These are phyloP conservation scores for Dorcus hopei DNA, from an alignment of 2,888 invertebrate genomes.

Conservation along the genomic window DNA sequence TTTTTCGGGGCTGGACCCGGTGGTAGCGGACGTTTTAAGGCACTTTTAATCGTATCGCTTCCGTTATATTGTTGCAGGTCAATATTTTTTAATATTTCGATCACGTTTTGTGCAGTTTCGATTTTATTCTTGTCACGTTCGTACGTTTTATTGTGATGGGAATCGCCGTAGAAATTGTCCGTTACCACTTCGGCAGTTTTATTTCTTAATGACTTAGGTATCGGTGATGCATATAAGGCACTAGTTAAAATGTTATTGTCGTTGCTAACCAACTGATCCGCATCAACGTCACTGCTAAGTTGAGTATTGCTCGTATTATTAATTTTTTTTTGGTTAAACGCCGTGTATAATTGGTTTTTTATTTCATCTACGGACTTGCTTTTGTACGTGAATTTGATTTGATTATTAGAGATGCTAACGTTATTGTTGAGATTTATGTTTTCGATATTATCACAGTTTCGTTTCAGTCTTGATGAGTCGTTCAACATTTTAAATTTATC, in stretches of 20 bases:
- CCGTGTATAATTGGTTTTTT: not conserved
- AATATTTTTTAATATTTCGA: constrained; percentile 14
- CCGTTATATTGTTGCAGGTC: constrained; percentile 15
- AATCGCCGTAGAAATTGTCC: constrained; percentile 14
- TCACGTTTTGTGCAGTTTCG: constrained; percentile 15
- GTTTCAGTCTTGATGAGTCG: constrained; percentile 27
- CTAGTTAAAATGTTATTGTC: constrained; percentile 1
- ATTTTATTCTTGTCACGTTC: constrained; percentile 7
- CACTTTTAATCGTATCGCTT: constrained; percentile 62
- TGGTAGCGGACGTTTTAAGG: constrained; percentile 65
- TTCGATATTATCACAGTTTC: constrained; percentile 32
- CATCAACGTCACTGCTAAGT: too few relatives aligned
- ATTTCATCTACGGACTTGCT: not conserved
- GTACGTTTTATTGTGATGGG: constrained; percentile 26
- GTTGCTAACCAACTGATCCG: too few relatives aligned
- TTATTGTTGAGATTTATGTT: not conserved
- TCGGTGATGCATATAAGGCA: constrained; percentile 38
- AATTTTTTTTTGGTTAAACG: not conserved
- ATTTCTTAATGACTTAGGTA: constrained; percentile 37
- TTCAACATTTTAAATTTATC: constrained; percentile 13
- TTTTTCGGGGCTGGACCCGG: constrained; percentile 71
- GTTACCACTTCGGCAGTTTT: not conserved
- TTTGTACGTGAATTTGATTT: too few relatives aligned
- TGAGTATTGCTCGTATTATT: not conserved
- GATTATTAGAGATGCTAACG: not conserved